Percentiles rank a stretch among this genome's conserved stretches.
These are phyloP conservation scores for Myopa tessellatipennis DNA, from an alignment of 2,888 invertebrate genomes.

Conservation along the genomic window DNA sequence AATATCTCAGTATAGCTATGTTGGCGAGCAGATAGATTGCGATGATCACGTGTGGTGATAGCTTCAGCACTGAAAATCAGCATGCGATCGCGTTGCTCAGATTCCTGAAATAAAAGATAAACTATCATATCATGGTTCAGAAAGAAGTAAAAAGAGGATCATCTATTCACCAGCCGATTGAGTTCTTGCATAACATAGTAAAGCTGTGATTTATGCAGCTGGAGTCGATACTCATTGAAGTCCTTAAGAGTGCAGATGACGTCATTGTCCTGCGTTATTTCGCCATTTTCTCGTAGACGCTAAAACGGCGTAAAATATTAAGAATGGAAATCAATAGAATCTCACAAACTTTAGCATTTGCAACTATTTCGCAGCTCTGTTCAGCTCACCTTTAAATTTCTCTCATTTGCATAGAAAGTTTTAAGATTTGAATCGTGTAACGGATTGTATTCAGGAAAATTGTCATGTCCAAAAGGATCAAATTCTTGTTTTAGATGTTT, in stretches of 20 bases:
- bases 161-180: constrained; percentile 50
- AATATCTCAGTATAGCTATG: constrained; percentile 54
- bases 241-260: constrained; percentile 75
- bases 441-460: constrained; percentile 70
- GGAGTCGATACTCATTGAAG: constrained; percentile 75
- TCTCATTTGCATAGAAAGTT: constrained; percentile 69
- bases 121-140: not conserved
- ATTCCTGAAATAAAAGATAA: constrained; percentile 46
- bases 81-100: constrained; percentile 59
- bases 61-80: constrained; percentile 62
- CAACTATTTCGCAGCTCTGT: not conserved
- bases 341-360: not conserved
- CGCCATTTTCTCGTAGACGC: constrained; percentile 70
- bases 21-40: constrained; percentile 51
- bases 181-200: constrained; percentile 69
- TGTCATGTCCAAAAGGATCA: constrained; percentile 56
- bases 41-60: constrained; percentile 59
- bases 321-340: not conserved
- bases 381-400: constrained; percentile 57
- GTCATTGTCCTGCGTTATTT: constrained; percentile 72
- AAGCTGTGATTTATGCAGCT: constrained; percentile 72
- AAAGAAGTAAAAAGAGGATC: not conserved
- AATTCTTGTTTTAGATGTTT: constrained; percentile 59
- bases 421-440: constrained; percentile 73
- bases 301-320: constrained; percentile 49